Conservation (phyloP, 2,797 vertebrate genomes). For the Hypotaenidia philippensis region DNA sequence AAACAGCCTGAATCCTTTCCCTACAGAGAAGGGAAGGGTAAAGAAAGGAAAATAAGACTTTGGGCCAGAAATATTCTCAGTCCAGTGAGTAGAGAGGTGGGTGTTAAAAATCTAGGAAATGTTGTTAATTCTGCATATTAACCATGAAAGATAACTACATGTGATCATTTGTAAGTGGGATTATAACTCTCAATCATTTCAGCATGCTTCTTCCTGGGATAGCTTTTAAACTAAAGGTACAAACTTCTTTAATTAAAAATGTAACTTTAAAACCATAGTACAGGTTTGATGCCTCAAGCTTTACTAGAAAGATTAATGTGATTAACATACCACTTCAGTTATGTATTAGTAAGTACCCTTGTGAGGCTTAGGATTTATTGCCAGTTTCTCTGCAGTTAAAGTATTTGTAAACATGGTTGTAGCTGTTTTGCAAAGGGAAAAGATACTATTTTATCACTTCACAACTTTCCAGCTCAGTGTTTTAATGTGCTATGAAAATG, state of each 20-base stretch:
- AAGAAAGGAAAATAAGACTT: neutral
- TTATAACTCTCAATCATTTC: neutral
- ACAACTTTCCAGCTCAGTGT: neutral
- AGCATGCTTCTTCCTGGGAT: neutral
- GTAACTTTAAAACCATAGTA: neutral
- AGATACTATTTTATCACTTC: neutral
- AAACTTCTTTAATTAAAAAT: neutral
- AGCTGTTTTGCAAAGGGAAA: neutral
- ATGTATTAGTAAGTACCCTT: neutral
- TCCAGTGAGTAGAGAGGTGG: neutral
- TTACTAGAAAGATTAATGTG: neutral
- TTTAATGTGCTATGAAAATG: neutral
- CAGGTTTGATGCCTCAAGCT: neutral
- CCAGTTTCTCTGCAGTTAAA: neutral
- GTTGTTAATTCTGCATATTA: neutral
- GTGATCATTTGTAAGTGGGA: neutral
- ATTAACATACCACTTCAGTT: neutral
- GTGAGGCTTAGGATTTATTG: neutral
- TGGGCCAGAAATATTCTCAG: neutral
- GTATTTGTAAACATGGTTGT: neutral
- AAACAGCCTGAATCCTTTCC: neutral
- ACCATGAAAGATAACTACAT: neutral
- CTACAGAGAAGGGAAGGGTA: neutral
- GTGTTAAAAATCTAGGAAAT: neutral
- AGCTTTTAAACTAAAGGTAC: neutral